Conservation (phyloP, 2,888 invertebrate genomes). For the Xylophagus ater region DNA sequence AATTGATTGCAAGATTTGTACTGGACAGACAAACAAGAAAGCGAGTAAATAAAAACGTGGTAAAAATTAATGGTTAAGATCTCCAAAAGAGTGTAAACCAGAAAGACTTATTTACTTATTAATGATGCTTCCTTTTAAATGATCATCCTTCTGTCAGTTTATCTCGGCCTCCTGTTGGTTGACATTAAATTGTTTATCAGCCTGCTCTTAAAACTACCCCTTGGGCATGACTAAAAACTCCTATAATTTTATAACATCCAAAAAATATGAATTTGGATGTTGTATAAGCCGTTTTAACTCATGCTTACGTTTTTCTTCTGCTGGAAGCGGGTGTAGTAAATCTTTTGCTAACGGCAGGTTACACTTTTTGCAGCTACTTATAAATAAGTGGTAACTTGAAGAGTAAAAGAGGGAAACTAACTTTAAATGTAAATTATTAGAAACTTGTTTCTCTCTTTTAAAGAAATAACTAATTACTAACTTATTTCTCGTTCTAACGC, state of each 20-base stretch:
- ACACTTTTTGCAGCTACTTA: slow-evolving; percentile 38
- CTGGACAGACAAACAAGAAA: too few relatives aligned
- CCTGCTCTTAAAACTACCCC: slow-evolving; percentile 97
- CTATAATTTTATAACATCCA: slow-evolving; percentile 99
- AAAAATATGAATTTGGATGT: slow-evolving; percentile 98
- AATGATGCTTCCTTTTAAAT: slow-evolving; percentile 95
- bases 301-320: slow-evolving; percentile 91
- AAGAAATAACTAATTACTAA: too few relatives aligned
- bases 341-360: slow-evolving; percentile 76
- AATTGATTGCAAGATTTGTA: too few relatives aligned
- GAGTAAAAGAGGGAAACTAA: too few relatives aligned
- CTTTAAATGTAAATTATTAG: too few relatives aligned
- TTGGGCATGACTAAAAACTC: slow-evolving; percentile 99
- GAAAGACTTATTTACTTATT: slow-evolving; percentile 34
- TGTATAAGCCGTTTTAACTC: slow-evolving; percentile 97
- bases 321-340: slow-evolving; percentile 89
- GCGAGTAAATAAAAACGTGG: too few relatives aligned
- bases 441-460: too few relatives aligned
- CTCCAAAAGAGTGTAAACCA: too few relatives aligned
- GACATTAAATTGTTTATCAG: slow-evolving; percentile 95
- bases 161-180: slow-evolving; percentile 98
- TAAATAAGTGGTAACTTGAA: too few relatives aligned
- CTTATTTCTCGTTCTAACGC: too few relatives aligned
- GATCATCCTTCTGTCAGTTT: slow-evolving; percentile 97
- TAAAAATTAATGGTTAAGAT: too few relatives aligned